Percentiles rank a stretch among this genome's conserved stretches.
Conservation (phyloP, 2,888 invertebrate genomes). For the Ectobius pallidus region DNA sequence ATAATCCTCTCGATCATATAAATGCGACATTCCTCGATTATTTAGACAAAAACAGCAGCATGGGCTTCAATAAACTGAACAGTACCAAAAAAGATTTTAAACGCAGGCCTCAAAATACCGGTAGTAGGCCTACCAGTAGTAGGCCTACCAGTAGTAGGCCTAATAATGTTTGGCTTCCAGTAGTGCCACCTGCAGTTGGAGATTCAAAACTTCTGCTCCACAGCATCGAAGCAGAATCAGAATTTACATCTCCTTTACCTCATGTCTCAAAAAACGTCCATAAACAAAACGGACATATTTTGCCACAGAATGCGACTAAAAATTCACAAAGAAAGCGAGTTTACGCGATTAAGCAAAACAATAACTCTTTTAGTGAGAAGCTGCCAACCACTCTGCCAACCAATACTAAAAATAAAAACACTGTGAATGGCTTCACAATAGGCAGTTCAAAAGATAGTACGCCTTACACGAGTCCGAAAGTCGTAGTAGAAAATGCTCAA, state of each 20-base stretch:
- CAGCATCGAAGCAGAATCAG: neutral
- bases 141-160: no score
- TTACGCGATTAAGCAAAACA: neutral
- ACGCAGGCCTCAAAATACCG: neutral
- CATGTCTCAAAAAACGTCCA: no score
- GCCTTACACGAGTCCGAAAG: no score
- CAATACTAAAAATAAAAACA: neutral
- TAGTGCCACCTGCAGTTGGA: neutral
- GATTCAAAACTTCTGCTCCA: neutral
- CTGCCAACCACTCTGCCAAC: conserved; percentile 26
- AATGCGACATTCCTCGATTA: neutral
- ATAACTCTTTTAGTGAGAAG: conserved; percentile 26
- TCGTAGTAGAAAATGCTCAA: neutral
- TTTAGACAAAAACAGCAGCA: neutral
- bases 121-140: no score
- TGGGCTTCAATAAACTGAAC: neutral
- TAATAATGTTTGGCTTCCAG: neutral
- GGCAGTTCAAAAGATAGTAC: no score
- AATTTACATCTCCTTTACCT: no score
- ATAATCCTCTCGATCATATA: no score
- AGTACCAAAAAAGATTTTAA: neutral
- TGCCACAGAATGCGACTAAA: neutral
- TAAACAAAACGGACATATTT: neutral
- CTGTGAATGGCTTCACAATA: neutral
- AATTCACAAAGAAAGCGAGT: neutral